These are phyloP conservation scores for Pyralis farinalis DNA, from an alignment of 2,888 invertebrate species.

Conservation along the genomic window DNA sequence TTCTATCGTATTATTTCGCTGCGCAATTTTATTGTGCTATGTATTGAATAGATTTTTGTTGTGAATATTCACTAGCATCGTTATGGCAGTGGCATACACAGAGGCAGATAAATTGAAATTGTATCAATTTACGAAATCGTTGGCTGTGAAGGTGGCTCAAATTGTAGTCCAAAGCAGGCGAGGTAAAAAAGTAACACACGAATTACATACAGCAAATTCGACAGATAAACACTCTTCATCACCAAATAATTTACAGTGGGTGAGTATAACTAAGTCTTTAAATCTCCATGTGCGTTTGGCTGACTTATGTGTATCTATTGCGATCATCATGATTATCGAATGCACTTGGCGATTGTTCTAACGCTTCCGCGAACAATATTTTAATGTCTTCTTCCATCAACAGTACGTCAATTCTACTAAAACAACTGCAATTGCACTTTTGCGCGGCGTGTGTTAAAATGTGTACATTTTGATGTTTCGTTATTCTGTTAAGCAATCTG, in stretches of 20 bases:
- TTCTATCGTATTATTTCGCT: constrained; percentile 11
- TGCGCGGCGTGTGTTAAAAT: too few relatives aligned
- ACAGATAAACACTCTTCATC: constrained; percentile 42
- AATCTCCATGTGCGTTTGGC: too few relatives aligned
- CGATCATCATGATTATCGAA: too few relatives aligned
- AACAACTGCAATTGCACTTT: too few relatives aligned
- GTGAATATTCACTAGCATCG: constrained; percentile 11
- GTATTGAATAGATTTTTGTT: constrained; percentile 2
- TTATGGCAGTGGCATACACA: constrained; percentile 46
- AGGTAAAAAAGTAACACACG: constrained; percentile 88
- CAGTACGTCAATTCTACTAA: too few relatives aligned
- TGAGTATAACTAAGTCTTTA: too few relatives aligned
- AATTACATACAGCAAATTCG: constrained; percentile 38
- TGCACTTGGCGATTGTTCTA: too few relatives aligned
- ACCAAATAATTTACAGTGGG: constrained; percentile 54
- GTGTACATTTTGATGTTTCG: too few relatives aligned
- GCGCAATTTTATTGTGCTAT: constrained; percentile 17
- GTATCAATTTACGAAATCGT: constrained; percentile 94
- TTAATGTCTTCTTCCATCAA: too few relatives aligned
- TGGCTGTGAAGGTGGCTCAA: constrained; percentile 93
- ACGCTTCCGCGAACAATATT: too few relatives aligned
- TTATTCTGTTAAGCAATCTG: too few relatives aligned
- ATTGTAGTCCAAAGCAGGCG: constrained; percentile 95
- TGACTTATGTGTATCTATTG: too few relatives aligned
- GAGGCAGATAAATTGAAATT: constrained; percentile 87